phyloP scores from a whole-genome alignment of 2,888 invertebrate genomes.

The Thyatira batis region DNA sequence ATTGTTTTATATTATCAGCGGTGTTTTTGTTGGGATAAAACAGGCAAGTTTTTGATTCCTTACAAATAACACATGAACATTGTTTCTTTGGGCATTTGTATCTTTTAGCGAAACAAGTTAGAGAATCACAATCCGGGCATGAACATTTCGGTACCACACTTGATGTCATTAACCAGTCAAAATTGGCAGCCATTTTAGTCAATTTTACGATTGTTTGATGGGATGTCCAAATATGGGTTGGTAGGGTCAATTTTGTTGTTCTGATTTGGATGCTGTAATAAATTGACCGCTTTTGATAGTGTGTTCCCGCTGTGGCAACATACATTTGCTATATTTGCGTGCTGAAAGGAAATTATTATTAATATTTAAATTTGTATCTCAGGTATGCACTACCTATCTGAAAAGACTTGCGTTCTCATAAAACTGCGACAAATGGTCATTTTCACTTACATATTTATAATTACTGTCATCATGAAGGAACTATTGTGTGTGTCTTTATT shows the following conservation, averaged over 20 bases:
- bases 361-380: background rate
- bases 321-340: constrained; percentile 26
- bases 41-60: constrained; percentile 26
- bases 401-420: background rate
- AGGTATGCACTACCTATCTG: background rate
- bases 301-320: constrained; percentile 25
- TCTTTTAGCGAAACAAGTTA: constrained; percentile 37
- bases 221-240: background rate
- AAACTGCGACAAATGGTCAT: background rate
- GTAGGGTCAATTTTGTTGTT: background rate
- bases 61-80: constrained; percentile 27
- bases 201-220: background rate
- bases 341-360: constrained; percentile 27
- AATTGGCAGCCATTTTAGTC: background rate
- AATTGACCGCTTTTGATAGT: background rate
- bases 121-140: constrained; percentile 46
- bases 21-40: constrained; percentile 12
- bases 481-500: background rate
- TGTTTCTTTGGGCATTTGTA: constrained; percentile 9
- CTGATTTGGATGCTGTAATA: background rate
- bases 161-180: background rate
- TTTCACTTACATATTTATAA: background rate
- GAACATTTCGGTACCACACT: constrained; percentile 33
- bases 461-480: background rate
- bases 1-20: background rate